Evolutionary conservation across 2,888 invertebrate species (phyloP), one percentile per base, ranked within the genome.

Genomic region (Hyles lineata): DNA sequence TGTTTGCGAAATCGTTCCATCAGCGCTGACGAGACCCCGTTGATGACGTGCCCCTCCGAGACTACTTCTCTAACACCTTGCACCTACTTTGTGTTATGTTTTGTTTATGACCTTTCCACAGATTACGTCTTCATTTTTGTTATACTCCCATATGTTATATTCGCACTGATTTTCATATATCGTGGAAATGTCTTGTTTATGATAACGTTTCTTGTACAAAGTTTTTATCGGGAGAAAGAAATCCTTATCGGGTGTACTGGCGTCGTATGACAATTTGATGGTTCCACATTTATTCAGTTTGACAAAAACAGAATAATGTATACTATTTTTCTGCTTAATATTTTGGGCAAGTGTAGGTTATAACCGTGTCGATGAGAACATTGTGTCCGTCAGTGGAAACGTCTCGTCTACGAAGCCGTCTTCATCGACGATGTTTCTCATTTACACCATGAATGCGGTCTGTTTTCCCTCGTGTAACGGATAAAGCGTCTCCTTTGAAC

Each of bases 381-480:
- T 50, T 67, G 67, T 67, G 67, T 67, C 23, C 50, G 50, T 23
- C 43, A 70, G 52, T 29, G 43, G 52, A 70, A 55, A 58, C 35
- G 58, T 67, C 70, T 70, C 52, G 50, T 72, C 55, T 72, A 7
- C 29, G 61, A 58, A 25, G 25, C 72, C 11, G 74, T 70, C 58
- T 70, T 72, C 32, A 58, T 0, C 21, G 50, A 23, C 50, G 71
- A 59, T 73, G 86, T 79, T 87, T 87, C 89, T 91, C 93, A 92
- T 93, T 91, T 91, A 83, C 84, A 85, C 80, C 83, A 76, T 93
- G 92, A 93, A 94, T 90, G 85, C 87, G 84, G 86, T 82, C 84
- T 84, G 87, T 90, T 92, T 91, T 89, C 85, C 85, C 79, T 82
- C 81, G 84, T 87, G 85, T 86, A 89, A 89, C 86, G 85, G 84